Conservation (phyloP, 1,140 invertebrate species). For the Capitella teleta region DNA sequence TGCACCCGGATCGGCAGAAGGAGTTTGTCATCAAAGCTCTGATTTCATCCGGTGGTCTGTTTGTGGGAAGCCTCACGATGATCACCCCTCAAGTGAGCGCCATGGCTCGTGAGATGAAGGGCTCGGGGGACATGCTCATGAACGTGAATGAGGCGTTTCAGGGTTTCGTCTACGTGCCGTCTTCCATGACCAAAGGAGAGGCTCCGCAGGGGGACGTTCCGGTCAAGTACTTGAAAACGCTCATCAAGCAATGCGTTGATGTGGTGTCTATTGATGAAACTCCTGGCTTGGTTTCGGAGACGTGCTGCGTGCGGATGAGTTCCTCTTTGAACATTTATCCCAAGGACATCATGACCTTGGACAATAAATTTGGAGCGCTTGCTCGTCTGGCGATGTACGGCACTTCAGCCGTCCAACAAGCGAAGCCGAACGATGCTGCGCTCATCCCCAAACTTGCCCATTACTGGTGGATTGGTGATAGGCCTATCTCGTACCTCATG, state of each 20-base stretch:
- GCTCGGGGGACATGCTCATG: conserved; percentile 1
- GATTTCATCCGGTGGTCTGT: conserved; percentile 2
- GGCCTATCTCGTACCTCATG: conserved; percentile 8
- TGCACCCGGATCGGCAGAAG: neutral
- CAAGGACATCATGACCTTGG: conserved; percentile 10
- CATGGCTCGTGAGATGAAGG: neutral
- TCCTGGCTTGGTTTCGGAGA: too few species aligned
- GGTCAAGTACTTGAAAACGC: neutral
- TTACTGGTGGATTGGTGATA: conserved; percentile 10
- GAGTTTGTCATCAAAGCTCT: neutral
- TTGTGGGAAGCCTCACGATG: conserved; percentile 1
- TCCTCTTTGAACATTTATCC: neutral
- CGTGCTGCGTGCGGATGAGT: neutral
- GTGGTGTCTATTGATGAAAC: too few species aligned
- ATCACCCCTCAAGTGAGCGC: conserved; percentile 2
- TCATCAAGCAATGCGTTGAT: neutral
- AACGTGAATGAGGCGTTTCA: neutral
- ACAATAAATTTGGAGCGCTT: conserved; percentile 5
- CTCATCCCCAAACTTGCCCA: conserved; percentile 12
- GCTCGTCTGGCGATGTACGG: conserved; percentile 3
- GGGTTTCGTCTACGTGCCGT: neutral
- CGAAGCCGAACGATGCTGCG: neutral
- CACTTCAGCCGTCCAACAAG: neutral
- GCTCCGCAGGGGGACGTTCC: neutral
- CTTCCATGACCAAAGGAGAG: neutral